Evolutionary conservation across 2,113 vertebrate species (phyloP), one percentile per base, ranked within the genome.

Genomic region (Genyomyrus donnyi): DNA sequence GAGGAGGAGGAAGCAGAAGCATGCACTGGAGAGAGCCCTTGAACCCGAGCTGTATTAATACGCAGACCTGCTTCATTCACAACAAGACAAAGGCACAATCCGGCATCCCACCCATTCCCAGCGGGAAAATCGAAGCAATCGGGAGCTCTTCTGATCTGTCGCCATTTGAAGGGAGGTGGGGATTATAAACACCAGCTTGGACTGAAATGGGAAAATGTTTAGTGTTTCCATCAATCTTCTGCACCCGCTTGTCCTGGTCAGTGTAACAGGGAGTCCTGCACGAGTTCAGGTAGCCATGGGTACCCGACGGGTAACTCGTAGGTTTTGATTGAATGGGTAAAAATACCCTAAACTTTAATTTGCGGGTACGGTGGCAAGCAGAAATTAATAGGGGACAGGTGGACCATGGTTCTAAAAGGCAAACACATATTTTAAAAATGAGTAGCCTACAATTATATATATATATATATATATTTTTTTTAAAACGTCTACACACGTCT

Each of bases 1-100:
- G n/a, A n/a, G 19, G 39, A 49, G 5, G 35, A 46, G 8, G 10
- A 3, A 11, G 39, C 24, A 27, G 88, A 70, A 27, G 5, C 24
- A 15, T 31, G 4, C 58, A 58, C 58, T 88, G 21, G 42, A 83
- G 42, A 83, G 80, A 89, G 89, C 89, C 27, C 89, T 85, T 2
- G n/a, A 89, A 89, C 19, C 80, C 80, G 15, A 85, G 80, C 24
- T 80, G 56, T 45, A 39, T 62, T 89, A 85, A 89, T 85, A 50
- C 27, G 35, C 3, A 58, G 50, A 6, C 89, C 74, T 56, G 77
- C 89, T 56, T 85, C 50, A 84, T 15, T 39, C 2, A 56, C 83
- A 49, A 58, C 49, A 17, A 39, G 48, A 66, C 10, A 88, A 62
- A 58, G 86, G 17, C 86, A 88, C 86, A 88, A 19, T 58, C 52